phyloP scores from a whole-genome alignment of 2,888 invertebrate species.

The Andricus quercusramuli region DNA sequence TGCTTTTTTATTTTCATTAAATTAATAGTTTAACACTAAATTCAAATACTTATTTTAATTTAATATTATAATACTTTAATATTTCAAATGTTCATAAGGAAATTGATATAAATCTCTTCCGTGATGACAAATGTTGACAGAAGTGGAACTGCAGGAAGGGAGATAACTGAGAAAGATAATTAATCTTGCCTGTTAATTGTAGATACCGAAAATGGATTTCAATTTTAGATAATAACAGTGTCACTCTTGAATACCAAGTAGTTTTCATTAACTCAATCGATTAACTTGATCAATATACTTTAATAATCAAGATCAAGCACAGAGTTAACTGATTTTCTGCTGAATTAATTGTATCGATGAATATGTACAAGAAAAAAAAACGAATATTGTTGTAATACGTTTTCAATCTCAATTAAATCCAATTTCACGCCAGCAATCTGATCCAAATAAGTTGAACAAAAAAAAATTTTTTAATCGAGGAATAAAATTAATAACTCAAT shows the following conservation, averaged over 20 bases:
- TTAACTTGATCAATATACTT: constrained; percentile 5
- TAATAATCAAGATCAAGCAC: constrained; percentile 16
- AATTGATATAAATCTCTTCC: no score
- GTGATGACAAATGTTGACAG: no score
- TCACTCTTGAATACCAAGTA: neutral
- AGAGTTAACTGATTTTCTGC: neutral
- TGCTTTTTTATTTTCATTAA: neutral
- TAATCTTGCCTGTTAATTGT: neutral
- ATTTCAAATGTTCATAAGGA: no score
- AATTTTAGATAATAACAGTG: constrained; percentile 10
- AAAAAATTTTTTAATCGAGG: neutral
- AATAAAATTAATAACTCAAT: neutral
- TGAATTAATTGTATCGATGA: constrained; percentile 17
- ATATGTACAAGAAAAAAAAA: constrained; percentile 36
- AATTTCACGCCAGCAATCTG: neutral
- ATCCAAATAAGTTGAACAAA: neutral
- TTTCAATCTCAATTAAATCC: constrained; percentile 2
- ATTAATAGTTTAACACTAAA: neutral
- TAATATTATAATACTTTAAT: no score
- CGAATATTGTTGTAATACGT: neutral
- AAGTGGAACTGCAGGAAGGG: neutral
- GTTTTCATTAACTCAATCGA: constrained; percentile 8
- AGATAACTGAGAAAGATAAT: constrained; percentile 3
- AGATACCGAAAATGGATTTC: neutral
- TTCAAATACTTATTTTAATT: no score